Conservation (phyloP, 2,797 vertebrate species). For the Micropoecilia bifurca region DNA sequence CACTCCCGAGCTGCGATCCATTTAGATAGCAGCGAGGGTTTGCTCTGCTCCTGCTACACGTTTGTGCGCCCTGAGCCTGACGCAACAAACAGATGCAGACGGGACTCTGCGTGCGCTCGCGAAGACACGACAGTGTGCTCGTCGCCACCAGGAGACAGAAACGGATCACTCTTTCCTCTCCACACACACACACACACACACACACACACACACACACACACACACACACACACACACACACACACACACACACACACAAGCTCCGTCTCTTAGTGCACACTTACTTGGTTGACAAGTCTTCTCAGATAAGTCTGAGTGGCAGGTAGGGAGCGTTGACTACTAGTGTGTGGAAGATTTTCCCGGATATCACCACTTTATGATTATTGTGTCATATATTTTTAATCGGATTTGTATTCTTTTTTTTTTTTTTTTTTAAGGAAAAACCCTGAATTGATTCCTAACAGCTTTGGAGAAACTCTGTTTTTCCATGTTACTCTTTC, state of each 20-base stretch:
- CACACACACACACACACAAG: conserved; percentile 11
- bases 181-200: conserved; percentile 3
- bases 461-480: conserved; percentile 20
- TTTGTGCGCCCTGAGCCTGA: conserved; percentile 31
- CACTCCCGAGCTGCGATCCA: conserved; percentile 82
- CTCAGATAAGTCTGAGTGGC: conserved; percentile 84
- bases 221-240: conserved; percentile 26
- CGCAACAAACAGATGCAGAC: conserved; percentile 30
- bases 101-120: conserved; percentile 2
- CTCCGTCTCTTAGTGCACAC: conserved; percentile 70
- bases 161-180: conserved; percentile 43
- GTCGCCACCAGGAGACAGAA: conserved; percentile 47
- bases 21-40: conserved; percentile 80
- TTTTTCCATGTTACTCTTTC: conserved; percentile 17
- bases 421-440: conserved; percentile 29
- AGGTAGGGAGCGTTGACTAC: conserved; percentile 78
- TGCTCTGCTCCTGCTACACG: conserved; percentile 37
- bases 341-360: conserved; percentile 56
- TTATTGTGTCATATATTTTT: conserved; percentile 63
- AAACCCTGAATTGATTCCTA: conserved; percentile 36
- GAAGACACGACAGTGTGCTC: conserved; percentile 38
- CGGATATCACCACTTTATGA: conserved; percentile 55
- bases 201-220: conserved; percentile 28
- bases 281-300: conserved; percentile 80
- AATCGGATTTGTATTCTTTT: conserved; percentile 62